Evolutionary conservation across 2,797 vertebrate species (phyloP).

Genomic region (Mycteria americana): DNA sequence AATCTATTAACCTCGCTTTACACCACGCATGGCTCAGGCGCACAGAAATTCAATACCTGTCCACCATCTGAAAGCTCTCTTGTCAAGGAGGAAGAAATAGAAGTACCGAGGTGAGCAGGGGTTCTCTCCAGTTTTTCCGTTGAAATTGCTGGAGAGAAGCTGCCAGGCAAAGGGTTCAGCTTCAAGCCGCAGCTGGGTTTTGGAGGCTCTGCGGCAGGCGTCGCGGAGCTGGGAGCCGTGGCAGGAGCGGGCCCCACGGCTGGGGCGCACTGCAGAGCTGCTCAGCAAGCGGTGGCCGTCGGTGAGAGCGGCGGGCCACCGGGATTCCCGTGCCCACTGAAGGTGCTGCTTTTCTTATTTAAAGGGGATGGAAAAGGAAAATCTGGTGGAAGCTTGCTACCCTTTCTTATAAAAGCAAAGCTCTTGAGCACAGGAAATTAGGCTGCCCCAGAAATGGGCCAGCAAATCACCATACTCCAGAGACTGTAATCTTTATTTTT

Average conservation of each 20-base stretch:
- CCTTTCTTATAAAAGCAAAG: neutral
- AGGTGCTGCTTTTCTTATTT: neutral
- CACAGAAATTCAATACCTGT: conserved; percentile 55
- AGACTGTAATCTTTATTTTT: conserved; percentile 22
- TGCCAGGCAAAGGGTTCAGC: neutral
- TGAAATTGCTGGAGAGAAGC: neutral
- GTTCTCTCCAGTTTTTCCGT: neutral
- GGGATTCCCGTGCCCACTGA: neutral
- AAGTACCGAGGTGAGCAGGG: neutral
- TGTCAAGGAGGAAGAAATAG: conserved; percentile 19
- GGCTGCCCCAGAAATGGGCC: conserved; percentile 36
- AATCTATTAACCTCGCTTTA: conserved; percentile 61
- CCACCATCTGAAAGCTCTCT: conserved; percentile 9
- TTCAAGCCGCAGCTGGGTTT: neutral
- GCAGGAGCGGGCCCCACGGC: neutral
- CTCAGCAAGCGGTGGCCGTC: neutral
- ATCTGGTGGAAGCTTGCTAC: neutral
- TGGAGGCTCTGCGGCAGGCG: neutral
- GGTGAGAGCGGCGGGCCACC: accelerated
- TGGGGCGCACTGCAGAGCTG: neutral
- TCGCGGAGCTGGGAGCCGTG: neutral
- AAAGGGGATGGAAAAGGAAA: neutral
- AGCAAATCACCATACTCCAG: conserved; percentile 15
- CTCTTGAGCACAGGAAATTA: conserved; percentile 14
- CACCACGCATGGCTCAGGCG: neutral